Percentiles rank a stretch among this genome's conserved stretches.
phyloP scores from a whole-genome alignment of 2,888 invertebrate genomes.

The Rutpela maculata region DNA sequence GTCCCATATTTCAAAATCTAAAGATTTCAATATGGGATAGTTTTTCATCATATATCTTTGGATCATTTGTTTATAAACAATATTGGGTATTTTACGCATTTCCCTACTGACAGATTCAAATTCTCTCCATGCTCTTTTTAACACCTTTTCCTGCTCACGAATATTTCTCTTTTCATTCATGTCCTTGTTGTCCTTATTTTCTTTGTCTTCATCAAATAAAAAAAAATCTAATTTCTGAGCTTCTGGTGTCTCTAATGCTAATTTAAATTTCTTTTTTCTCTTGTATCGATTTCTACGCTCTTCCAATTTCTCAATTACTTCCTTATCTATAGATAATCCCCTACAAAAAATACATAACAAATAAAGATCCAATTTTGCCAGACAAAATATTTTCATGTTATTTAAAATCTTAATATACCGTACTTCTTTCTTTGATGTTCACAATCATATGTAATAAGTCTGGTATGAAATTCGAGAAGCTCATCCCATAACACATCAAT shows the following conservation, averaged over 20 bases:
- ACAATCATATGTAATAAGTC: conserved; percentile 59
- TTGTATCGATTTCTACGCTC: conserved; percentile 66
- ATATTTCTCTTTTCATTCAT: neutral
- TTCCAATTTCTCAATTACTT: conserved; percentile 63
- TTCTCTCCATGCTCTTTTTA: conserved; percentile 38
- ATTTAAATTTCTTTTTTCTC: conserved; percentile 61
- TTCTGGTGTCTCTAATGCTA: conserved; percentile 24
- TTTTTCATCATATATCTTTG: conserved; percentile 53
- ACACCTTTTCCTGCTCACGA: conserved; percentile 29
- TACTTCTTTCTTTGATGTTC: conserved; percentile 55
- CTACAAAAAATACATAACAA: conserved; percentile 50
- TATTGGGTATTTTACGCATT: conserved; percentile 49
- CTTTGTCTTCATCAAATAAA: conserved; percentile 40
- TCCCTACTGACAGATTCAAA: conserved; percentile 36
- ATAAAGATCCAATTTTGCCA: neutral
- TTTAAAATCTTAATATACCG: conserved; percentile 12
- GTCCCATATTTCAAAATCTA: conserved; percentile 56
- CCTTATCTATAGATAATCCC: conserved; percentile 54
- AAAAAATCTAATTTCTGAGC: conserved; percentile 35
- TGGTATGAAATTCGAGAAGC: conserved; percentile 65
- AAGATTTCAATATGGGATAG: conserved; percentile 48
- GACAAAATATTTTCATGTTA: neutral
- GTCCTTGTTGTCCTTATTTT: neutral
- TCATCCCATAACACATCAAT: conserved; percentile 77
- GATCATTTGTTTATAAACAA: conserved; percentile 53